Evolutionary conservation across 2,113 vertebrate genomes (phyloP).

Genomic region (Pteropus alecto): DNA sequence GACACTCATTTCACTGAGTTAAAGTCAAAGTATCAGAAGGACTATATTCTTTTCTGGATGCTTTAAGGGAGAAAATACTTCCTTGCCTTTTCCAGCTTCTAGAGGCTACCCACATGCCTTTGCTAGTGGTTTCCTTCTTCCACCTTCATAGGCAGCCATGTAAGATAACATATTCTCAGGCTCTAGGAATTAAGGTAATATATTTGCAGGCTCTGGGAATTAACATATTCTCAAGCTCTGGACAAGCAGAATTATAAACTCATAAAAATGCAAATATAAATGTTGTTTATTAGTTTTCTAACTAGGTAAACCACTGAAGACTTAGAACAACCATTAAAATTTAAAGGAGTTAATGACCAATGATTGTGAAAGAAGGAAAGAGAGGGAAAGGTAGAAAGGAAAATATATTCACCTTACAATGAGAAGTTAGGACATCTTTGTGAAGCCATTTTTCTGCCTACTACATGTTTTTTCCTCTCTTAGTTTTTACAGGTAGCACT

Average conservation of each 20-base stretch:
- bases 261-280: background rate
- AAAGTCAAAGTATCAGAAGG: background rate
- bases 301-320: background rate
- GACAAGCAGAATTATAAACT: background rate
- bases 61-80: background rate
- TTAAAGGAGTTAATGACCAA: background rate
- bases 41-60: background rate
- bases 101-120: background rate
- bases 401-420: background rate
- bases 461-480: background rate
- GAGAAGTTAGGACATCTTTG: background rate
- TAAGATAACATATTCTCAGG: background rate
- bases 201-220: background rate
- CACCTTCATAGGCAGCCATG: background rate
- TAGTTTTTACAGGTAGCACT: background rate
- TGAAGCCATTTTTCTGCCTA: background rate
- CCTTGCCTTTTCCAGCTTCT: background rate
- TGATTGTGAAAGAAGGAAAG: background rate
- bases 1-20: background rate
- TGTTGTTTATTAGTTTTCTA: background rate
- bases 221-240: background rate
- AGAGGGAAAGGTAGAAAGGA: background rate
- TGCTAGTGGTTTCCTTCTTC: background rate
- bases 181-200: background rate
- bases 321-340: background rate